A percentile compares a stretch with the other conserved stretches of the same genome.
Evolutionary conservation across 2,888 invertebrate species (phyloP).

Genomic region (Augiades crinisus): DNA sequence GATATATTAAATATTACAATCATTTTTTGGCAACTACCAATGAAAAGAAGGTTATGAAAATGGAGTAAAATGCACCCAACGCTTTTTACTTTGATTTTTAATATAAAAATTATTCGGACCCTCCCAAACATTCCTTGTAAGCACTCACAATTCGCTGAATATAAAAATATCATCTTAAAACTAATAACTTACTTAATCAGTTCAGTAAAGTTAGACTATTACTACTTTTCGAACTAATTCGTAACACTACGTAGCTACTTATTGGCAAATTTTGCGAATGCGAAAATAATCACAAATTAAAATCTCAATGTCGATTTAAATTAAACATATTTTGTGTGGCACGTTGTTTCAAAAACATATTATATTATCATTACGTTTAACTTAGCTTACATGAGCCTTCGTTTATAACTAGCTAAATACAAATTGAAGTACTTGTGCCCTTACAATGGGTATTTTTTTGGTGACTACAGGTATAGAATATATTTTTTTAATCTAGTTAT

Average conservation of each 20-base stretch:
- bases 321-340: conserved; percentile 42
- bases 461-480: conserved; percentile 3
- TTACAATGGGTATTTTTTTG: conserved; percentile 34
- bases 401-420: conserved; percentile 38
- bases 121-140: conserved; percentile 45
- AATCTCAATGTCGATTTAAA: conserved; percentile 46
- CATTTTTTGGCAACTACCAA: too few relatives aligned
- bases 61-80: too few relatives aligned
- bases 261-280: conserved; percentile 46
- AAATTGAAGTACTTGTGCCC: conserved; percentile 73
- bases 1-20: too few relatives aligned
- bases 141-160: conserved; percentile 50
- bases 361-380: conserved; percentile 29
- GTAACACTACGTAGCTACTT: conserved; percentile 30
- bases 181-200: conserved; percentile 67
- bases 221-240: conserved; percentile 30
- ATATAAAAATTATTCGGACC: conserved; percentile 76
- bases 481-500: too few relatives aligned
- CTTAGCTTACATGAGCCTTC: conserved; percentile 42
- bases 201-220: conserved; percentile 61
- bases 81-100: too few relatives aligned
- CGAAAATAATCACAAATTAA: conserved; percentile 45
- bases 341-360: conserved; percentile 43
- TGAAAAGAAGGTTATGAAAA: too few relatives aligned
- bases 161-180: conserved; percentile 55